These are phyloP conservation scores for Asteroscopus sphinx DNA, from an alignment of 2,888 invertebrate species.

Conservation along the genomic window DNA sequence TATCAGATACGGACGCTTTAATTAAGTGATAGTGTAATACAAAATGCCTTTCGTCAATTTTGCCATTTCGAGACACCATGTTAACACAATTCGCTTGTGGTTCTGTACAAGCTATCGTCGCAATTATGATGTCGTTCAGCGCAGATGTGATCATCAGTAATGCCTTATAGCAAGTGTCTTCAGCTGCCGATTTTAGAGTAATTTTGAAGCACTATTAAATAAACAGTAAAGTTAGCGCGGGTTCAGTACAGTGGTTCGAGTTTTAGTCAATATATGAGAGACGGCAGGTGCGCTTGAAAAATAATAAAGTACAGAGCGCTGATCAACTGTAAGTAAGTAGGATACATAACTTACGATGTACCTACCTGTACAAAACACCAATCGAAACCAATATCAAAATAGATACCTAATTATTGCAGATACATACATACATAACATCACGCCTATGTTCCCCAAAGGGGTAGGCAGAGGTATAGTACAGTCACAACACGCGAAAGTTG, in stretches of 20 bases:
- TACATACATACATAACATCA: too few species aligned
- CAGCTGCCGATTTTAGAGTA: slow-evolving; percentile 58
- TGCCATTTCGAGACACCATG: slow-evolving; percentile 40
- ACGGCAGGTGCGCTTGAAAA: slow-evolving; percentile 34
- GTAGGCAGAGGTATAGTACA: too few species aligned
- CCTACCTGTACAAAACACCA: slow-evolving; percentile 52
- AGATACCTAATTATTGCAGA: slow-evolving; percentile 44
- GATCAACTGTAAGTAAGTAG: slow-evolving; percentile 48
- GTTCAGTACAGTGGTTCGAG: slow-evolving; percentile 39
- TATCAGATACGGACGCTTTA: slow-evolving; percentile 56
- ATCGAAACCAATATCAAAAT: slow-evolving; percentile 25
- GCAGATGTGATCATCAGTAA: slow-evolving; percentile 49
- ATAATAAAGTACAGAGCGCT: slow-evolving; percentile 27
- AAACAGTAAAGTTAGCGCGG: slow-evolving; percentile 34
- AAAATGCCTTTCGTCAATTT: slow-evolving; percentile 65
- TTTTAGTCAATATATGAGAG: slow-evolving; percentile 41
- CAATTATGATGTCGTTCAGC: slow-evolving; percentile 42
- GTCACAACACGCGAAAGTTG: too few species aligned
- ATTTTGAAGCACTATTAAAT: slow-evolving; percentile 48
- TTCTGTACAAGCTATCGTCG: slow-evolving; percentile 32
- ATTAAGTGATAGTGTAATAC: slow-evolving; percentile 62
- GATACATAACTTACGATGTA: slow-evolving; percentile 43
- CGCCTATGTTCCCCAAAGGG: too few species aligned
- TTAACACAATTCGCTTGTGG: slow-evolving; percentile 13
- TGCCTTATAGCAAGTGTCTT: slow-evolving; percentile 70